Evolutionary conservation across 2,113 vertebrate genomes (phyloP), one percentile per base, ranked within the genome.

Genomic region (Perca fluviatilis): DNA sequence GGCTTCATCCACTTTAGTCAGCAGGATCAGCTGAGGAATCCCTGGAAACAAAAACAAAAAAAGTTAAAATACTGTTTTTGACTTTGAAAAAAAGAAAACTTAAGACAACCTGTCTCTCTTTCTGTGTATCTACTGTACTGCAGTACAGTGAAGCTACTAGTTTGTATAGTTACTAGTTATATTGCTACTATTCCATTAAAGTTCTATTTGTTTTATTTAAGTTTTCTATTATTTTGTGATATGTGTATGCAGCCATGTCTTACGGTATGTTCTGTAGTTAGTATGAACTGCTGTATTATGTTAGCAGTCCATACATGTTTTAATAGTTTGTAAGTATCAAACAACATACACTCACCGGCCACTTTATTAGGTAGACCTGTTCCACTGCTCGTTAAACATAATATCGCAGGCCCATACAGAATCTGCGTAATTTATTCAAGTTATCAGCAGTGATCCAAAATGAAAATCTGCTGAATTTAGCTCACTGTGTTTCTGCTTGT

Each of bases 1-100:
- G 25, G 83, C 85, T 74, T 89, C 87, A 61, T 91, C 87, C 1
- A 82, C 74, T 77, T 89, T 86, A 69, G 89, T 89, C 66, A 89
- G 12, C 51, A 91, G 69, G 16, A 81, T 82, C 70, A 91, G 66
- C 77, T 89, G 87, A 79, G 89, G 89, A 65, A 91, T 68, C 10
- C 74, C 89, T 91, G 60, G 6, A 58, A 57, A 69, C 58, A 33
- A 75, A 8, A 50, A 1, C 13, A 1, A 25, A 25, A 25, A 57
- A 6, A 33, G 25, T 25, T 5, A 33, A 25, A 25, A 25, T 30
- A 30, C 27, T 30, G 27, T 30, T 30, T 30, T 30, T 30, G 27
- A 30, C 27, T 30, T 30, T 30, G 27, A 30, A 30, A 30, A 30
- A 30, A 25, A 25, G 25, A 30, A 30, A 30, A 30, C 27, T 30